A percentile compares a stretch with the other conserved stretches of the same genome.
These are phyloP conservation scores for Halichondria panicea DNA, from an alignment of 37 sponge, comb jelly and placozoan species.

Conservation along the genomic window DNA sequence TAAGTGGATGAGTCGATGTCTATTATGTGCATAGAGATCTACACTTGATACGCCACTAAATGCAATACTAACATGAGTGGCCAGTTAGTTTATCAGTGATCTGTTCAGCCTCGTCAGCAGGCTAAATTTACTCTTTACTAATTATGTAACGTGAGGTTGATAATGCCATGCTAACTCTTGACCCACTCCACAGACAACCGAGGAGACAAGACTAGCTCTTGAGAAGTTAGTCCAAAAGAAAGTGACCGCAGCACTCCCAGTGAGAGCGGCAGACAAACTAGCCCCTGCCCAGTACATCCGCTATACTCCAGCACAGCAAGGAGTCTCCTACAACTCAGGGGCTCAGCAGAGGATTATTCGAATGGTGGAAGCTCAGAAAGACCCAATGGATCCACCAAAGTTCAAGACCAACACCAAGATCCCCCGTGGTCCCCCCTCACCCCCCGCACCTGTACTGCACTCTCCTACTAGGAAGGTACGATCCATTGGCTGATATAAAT, in stretches of 20 bases:
- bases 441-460: constrained; percentile 97
- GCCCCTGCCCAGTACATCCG: constrained; percentile 95
- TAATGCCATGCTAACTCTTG: not conserved
- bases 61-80: not conserved
- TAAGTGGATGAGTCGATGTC: not conserved
- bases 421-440: constrained; percentile 97
- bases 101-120: no score
- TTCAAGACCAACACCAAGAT: constrained; percentile 96
- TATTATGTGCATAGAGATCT: not conserved
- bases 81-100: no score
- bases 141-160: not conserved
- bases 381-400: constrained; percentile 94
- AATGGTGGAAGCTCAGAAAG: constrained; percentile 97
- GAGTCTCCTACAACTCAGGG: constrained; percentile 86
- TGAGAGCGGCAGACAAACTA: constrained; percentile 80
- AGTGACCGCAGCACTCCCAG: constrained; percentile 95
- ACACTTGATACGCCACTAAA: not conserved
- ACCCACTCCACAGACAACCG: constrained; percentile 92
- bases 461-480: constrained; percentile 91
- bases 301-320: constrained; percentile 97
- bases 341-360: constrained; percentile 96
- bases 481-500: no score
- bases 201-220: constrained; percentile 91
- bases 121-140: no score
- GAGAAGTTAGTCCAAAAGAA: constrained; percentile 91